Evolutionary conservation across 2,113 vertebrate genomes (phyloP).

Genomic region (Salvelinus namaycush): DNA sequence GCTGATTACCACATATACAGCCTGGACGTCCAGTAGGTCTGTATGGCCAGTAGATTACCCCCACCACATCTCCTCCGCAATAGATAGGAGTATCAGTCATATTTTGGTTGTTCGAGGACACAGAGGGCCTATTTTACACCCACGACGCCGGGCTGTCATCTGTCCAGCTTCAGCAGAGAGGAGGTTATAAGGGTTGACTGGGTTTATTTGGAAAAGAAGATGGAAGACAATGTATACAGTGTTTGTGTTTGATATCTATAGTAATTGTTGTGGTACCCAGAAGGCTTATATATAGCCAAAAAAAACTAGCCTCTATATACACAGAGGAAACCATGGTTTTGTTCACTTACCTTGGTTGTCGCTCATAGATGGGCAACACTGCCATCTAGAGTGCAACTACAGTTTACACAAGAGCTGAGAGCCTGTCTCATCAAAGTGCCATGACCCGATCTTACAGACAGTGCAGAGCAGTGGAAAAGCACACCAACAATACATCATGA

Average conservation of each 20-base stretch:
- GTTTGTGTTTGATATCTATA: background rate
- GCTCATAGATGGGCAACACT: background rate
- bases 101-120: background rate
- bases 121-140: background rate
- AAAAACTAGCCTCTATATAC: background rate
- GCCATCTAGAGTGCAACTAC: background rate
- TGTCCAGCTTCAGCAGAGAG: background rate
- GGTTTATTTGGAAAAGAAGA: background rate
- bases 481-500: no score
- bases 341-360: background rate
- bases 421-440: background rate
- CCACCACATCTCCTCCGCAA: background rate
- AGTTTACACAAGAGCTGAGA: background rate
- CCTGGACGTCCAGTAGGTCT: no score
- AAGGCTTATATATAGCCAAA: background rate
- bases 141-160: background rate
- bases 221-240: background rate
- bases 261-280: background rate
- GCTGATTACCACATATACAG: no score
- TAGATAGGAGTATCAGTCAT: background rate
- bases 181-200: background rate
- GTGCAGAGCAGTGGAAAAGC: background rate
- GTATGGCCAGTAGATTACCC: no score
- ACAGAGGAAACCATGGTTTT: background rate
- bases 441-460: background rate